Base-by-base conservation (phyloP, 2,113 vertebrate species). In the Erpornis zantholeuca region DNA sequence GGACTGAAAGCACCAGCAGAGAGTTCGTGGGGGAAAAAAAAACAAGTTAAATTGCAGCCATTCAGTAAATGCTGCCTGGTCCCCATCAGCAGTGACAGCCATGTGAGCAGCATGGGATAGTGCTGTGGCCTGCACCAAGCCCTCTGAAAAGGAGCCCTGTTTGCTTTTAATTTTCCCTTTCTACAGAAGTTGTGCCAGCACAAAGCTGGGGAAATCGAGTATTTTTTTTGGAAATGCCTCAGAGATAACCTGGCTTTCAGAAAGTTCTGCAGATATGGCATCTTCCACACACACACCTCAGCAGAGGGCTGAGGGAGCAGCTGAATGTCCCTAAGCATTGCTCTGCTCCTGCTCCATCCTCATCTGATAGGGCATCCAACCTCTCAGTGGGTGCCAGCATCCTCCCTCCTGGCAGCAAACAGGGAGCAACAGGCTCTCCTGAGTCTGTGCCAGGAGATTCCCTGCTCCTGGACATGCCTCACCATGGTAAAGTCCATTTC, bases 181-280 rank as follows among this genome's bases (percentile, higher is more conserved):
- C 82, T 85, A 73, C 8, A 95, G 96, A 93, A 78, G 93, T 6
- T 68, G 24, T 89, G 92, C 80, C 95, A 95, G 85, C 63, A 69
- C 68, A 75, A 92, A 97, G 84, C 59, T 12, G 47, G 44, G 72
- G 88, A 96, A 97, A 94, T 56, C 0, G 4, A 85, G 31, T 86
- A 42, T 53, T 94, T 91, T 92, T 57, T 94, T 96, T 97, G 92
- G 94, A 95, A 91, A 66, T 82, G 79, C 31, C 69, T 95, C 69
- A 85, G 92, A 97, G 65, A 78, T 69, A 90, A 90, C 70, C 44
- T 82, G 27, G 57, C 54, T 81, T 82, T 76, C 86, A 63, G 56
- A 64, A 85, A 87, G 36, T 38, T 70, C 78, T 90, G 64, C 53
- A 92, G 83, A 87, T 49, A 29, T 0, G 13, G 70, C 65, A 87